Conservation (phyloP, 1,140 invertebrate species). For the Glomeris maerens region DNA sequence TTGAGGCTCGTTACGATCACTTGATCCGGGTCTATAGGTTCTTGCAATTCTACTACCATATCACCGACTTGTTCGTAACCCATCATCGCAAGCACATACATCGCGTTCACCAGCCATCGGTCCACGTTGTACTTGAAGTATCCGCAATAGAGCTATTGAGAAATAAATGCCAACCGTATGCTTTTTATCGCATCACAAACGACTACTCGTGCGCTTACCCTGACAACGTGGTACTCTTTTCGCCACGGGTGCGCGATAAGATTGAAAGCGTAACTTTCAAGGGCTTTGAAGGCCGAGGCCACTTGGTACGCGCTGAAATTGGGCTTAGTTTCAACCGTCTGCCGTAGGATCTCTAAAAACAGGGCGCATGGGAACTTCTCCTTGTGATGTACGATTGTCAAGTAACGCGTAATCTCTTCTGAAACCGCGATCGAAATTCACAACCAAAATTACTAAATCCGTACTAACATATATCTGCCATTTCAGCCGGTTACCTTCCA, state of each 20-base stretch:
- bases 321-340: conserved; percentile 46
- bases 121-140: conserved; percentile 75
- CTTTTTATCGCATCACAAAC: conserved; percentile 1
- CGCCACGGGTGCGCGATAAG: conserved; percentile 72
- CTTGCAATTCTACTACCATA: conserved; percentile 42
- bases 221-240: conserved; percentile 62
- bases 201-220: conserved; percentile 36
- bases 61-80: conserved; percentile 48
- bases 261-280: conserved; percentile 71
- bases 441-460: neutral
- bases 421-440: conserved; percentile 20
- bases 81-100: conserved; percentile 60
- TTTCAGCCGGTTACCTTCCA: conserved; percentile 44
- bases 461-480: neutral
- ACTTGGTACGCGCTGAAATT: conserved; percentile 67
- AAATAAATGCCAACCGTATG: conserved; percentile 7
- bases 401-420: conserved; percentile 60
- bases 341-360: conserved; percentile 54
- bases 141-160: conserved; percentile 58
- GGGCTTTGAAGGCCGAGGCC: conserved; percentile 60
- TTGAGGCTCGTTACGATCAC: conserved; percentile 62
- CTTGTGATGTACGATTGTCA: conserved; percentile 59
- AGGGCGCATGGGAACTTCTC: conserved; percentile 59
- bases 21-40: conserved; percentile 61
- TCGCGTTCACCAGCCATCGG: conserved; percentile 54